Percentiles rank a stretch among this genome's conserved stretches.
Evolutionary conservation across 2,113 vertebrate species (phyloP).

Genomic region (Bucco capensis): DNA sequence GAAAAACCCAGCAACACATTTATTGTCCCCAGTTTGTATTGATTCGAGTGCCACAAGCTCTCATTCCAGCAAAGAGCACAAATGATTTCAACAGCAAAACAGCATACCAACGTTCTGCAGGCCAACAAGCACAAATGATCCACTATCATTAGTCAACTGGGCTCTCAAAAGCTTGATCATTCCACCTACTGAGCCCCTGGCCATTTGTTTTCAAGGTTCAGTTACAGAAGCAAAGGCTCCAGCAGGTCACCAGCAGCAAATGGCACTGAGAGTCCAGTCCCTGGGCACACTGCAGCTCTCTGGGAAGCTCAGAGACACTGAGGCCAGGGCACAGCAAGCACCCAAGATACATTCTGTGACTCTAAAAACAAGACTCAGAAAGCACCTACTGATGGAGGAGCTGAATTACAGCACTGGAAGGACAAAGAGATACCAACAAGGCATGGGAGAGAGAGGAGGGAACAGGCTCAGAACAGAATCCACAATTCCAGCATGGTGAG

Average conservation of each 20-base stretch:
- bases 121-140: not conserved
- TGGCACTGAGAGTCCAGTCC: rapidly evolving
- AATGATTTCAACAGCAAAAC: slow-evolving; percentile 32
- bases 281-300: rapidly evolving
- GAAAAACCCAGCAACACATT: not conserved
- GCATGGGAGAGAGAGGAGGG: too few species aligned
- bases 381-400: not conserved
- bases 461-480: too few species aligned
- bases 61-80: slow-evolving; percentile 20
- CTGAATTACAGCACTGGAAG: not conserved
- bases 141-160: not conserved
- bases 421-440: not conserved
- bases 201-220: not conserved
- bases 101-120: slow-evolving; percentile 27
- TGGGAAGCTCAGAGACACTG: rapidly evolving
- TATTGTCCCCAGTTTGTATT: slow-evolving; percentile 27
- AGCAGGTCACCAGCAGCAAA: not conserved
- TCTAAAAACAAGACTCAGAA: not conserved
- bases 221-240: not conserved
- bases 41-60: slow-evolving; percentile 25
- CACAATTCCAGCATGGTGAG: too few species aligned
- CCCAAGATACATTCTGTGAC: not conserved
- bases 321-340: not conserved
- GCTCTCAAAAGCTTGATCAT: slow-evolving; percentile 7
- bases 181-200: not conserved